Evolutionary conservation across 1,140 invertebrate species (phyloP), one percentile per base, ranked within the genome.

Genomic region (Rhopalosiphum padi): DNA sequence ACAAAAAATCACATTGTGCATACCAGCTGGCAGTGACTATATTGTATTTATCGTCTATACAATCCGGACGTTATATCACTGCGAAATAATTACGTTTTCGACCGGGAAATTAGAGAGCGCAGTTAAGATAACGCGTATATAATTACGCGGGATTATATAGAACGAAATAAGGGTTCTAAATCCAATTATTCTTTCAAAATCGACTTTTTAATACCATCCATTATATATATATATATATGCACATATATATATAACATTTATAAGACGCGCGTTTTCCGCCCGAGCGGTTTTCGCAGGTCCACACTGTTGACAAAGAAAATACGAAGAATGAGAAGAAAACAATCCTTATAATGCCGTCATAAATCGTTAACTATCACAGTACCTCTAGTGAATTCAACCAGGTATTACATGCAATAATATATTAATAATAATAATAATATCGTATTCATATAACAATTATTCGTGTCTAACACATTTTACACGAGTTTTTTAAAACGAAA

Each of bases 31-130:
- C 30, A n/a, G 30, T 68, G 22, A 68, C 3, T 68, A 30, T 68
- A n/a, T 68, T n/a, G 30, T 68, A n/a, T 68, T 68, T 68, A 68
- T n/a, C 60, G 60, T 30, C 11, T 6, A 68, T 18, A n/a, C 60
- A n/a, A 68, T 68, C 60, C 30, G 60, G 60, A n/a, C 30, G 60
- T 68, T 68, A 68, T 68, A n/a, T 68, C 60, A n/a, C 30, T 68
- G 60, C 60, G 30, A 68, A 68, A 68, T 68, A 68, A 68, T 68
- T n/a, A 68, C 60, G 60, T 68, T 68, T 68, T 68, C 60, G 60
- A n/a, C 60, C 15, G 30, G 30, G 30, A 68, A 68, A 68, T 68
- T 68, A 68, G 60, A 68, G 60, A n/a, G 4, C 30, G 30, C 60
- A 15, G 30, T 77, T 77, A 77, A 77, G 60, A 77, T 77, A 77